Conservation (phyloP, 1,140 invertebrate genomes). For the Penaeus japonicus region DNA sequence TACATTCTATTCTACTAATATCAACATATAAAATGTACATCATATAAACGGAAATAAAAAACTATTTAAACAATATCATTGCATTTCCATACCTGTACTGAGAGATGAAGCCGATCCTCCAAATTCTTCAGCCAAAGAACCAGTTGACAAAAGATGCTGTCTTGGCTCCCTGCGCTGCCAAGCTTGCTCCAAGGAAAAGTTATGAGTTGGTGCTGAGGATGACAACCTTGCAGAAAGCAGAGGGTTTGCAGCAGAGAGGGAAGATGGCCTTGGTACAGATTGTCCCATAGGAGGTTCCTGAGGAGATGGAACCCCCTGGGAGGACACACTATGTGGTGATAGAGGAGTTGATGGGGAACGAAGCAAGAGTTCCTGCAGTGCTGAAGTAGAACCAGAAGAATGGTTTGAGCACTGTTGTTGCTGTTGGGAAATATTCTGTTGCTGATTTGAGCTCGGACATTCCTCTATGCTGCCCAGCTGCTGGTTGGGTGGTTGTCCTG, state of each 20-base stretch:
- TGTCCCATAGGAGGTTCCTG: slow-evolving; percentile 44
- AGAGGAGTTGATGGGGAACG: slow-evolving; percentile 39
- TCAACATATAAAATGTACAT: not conserved
- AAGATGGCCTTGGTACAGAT: slow-evolving; percentile 45
- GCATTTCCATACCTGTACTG: slow-evolving; percentile 69
- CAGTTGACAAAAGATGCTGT: slow-evolving; percentile 85
- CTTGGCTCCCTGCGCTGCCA: slow-evolving; percentile 85
- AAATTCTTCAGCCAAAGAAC: slow-evolving; percentile 78
- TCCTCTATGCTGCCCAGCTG: slow-evolving; percentile 40
- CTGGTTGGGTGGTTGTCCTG: not conserved
- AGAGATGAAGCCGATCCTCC: slow-evolving; percentile 68
- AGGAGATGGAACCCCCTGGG: slow-evolving; percentile 25
- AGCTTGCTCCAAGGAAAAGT: slow-evolving; percentile 74
- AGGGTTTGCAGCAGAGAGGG: slow-evolving; percentile 39
- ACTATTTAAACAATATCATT: slow-evolving; percentile 33
- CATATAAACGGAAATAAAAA: not conserved
- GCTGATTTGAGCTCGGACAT: slow-evolving; percentile 13
- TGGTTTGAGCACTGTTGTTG: slow-evolving; percentile 21
- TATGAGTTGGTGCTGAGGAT: slow-evolving; percentile 54
- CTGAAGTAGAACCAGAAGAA: slow-evolving; percentile 31
- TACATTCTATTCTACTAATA: slow-evolving; percentile 3
- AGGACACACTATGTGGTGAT: slow-evolving; percentile 37
- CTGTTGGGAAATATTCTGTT: not conserved
- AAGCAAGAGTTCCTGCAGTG: slow-evolving; percentile 45
- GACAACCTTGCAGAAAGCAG: slow-evolving; percentile 50